A percentile compares a stretch with the other conserved stretches of the same genome.
Conservation (phyloP, 2,888 invertebrate species). For the Crioceris asparagi region DNA sequence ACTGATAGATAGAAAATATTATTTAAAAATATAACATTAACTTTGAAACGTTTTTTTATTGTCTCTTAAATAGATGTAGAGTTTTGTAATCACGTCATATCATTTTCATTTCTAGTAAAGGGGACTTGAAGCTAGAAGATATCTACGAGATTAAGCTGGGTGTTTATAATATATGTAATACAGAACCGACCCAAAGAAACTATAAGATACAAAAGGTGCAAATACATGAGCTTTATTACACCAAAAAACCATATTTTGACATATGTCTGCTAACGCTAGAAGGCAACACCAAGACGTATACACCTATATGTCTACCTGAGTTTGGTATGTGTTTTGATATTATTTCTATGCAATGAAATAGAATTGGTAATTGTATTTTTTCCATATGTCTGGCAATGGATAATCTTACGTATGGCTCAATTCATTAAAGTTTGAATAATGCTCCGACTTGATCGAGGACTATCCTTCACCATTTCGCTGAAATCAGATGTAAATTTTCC, state of each 20-base stretch:
- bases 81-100: background rate
- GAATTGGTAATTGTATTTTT: too few species aligned
- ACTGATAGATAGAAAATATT: slow-evolving; percentile 1
- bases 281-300: slow-evolving; percentile 23
- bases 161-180: slow-evolving; percentile 31
- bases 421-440: too few species aligned
- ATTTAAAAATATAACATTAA: background rate
- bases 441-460: too few species aligned
- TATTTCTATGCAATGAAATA: too few species aligned
- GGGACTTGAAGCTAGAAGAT: slow-evolving; percentile 24
- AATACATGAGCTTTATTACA: slow-evolving; percentile 32
- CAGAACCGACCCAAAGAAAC: slow-evolving; percentile 25
- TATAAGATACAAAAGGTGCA: slow-evolving; percentile 29
- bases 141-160: slow-evolving; percentile 30
- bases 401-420: too few species aligned
- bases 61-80: background rate
- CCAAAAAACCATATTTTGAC: slow-evolving; percentile 32
- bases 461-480: too few species aligned
- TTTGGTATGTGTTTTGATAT: slow-evolving; percentile 22
- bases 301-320: slow-evolving; percentile 32
- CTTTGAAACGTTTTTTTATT: background rate
- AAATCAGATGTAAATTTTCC: too few species aligned
- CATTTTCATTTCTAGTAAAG: slow-evolving; percentile 2
- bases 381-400: too few species aligned
- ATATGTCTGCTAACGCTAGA: slow-evolving; percentile 31